A percentile compares a stretch with the other conserved stretches of the same genome.
Conservation (phyloP, 2,113 vertebrate species). For the Lamprologus speciosus region DNA sequence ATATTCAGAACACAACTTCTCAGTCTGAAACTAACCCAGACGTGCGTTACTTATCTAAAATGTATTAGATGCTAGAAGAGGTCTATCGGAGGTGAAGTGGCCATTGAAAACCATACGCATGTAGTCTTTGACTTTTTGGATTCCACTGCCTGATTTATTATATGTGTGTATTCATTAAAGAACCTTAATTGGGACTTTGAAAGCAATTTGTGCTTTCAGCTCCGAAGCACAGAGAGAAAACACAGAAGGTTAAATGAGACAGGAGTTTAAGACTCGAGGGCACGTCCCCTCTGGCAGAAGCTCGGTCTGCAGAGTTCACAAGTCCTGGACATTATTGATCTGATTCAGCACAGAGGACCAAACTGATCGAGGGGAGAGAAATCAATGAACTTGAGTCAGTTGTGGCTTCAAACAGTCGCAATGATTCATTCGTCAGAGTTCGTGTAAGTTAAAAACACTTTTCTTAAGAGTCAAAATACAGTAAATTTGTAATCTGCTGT, state of each 20-base stretch:
- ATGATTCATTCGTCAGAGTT: not conserved
- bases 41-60: not conserved
- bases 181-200: not conserved
- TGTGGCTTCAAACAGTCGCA: not conserved
- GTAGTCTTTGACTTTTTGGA: not conserved
- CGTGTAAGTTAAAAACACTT: not conserved
- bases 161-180: not conserved
- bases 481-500: not conserved
- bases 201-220: not conserved
- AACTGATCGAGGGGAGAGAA: not conserved
- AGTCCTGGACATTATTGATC: constrained; percentile 10
- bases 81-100: not conserved
- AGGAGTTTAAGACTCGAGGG: not conserved
- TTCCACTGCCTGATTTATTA: not conserved
- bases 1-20: not conserved
- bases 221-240: not conserved
- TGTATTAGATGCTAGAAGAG: not conserved
- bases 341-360: not conserved
- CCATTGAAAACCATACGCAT: not conserved
- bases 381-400: not conserved
- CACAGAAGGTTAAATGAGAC: not conserved
- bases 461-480: not conserved
- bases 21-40: not conserved
- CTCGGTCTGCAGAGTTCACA: not conserved
- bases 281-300: not conserved